A percentile compares a stretch with the other conserved stretches of the same genome.
Evolutionary conservation across 2,888 invertebrate genomes (phyloP).

Genomic region (Clanis bilineata): DNA sequence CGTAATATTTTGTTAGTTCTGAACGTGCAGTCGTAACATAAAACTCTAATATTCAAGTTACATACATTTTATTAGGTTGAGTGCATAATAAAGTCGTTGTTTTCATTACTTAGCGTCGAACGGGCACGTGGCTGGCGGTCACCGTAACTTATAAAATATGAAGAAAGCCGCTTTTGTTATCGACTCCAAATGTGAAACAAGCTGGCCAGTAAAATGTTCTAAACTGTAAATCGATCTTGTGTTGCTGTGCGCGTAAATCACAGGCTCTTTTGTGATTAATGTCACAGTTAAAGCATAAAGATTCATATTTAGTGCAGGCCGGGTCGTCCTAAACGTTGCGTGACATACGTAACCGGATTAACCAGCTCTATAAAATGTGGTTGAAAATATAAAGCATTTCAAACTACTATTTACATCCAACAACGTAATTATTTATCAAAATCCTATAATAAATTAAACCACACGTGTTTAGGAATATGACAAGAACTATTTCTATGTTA

Average conservation of each 20-base stretch:
- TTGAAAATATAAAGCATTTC: conserved; percentile 65
- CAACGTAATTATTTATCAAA: conserved; percentile 70
- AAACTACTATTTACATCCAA: conserved; percentile 70
- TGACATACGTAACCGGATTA: conserved; percentile 59
- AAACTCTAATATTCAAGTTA: conserved; percentile 14
- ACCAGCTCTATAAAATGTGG: conserved; percentile 55
- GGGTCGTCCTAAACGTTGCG: conserved; percentile 46
- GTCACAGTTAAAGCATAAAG: conserved; percentile 73
- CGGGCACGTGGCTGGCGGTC: conserved; percentile 43
- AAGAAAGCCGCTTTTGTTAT: conserved; percentile 60
- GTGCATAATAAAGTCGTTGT: conserved; percentile 40
- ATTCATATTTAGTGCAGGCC: conserved; percentile 75
- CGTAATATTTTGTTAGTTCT: conserved; percentile 6
- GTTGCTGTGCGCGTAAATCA: conserved; percentile 69
- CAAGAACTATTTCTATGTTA: background rate
- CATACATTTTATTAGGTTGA: conserved; percentile 27
- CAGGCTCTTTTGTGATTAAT: conserved; percentile 75
- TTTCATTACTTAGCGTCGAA: conserved; percentile 35
- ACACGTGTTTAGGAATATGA: background rate
- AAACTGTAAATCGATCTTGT: conserved; percentile 56
- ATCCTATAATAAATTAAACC: conserved; percentile 67
- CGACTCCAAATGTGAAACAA: conserved; percentile 41
- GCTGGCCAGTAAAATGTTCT: conserved; percentile 43
- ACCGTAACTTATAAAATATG: conserved; percentile 54
- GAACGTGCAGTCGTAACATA: conserved; percentile 8